A percentile compares a stretch with the other conserved stretches of the same genome.
These are phyloP conservation scores for Tyto alba DNA, from an alignment of 2,113 vertebrate species.

Conservation along the genomic window DNA sequence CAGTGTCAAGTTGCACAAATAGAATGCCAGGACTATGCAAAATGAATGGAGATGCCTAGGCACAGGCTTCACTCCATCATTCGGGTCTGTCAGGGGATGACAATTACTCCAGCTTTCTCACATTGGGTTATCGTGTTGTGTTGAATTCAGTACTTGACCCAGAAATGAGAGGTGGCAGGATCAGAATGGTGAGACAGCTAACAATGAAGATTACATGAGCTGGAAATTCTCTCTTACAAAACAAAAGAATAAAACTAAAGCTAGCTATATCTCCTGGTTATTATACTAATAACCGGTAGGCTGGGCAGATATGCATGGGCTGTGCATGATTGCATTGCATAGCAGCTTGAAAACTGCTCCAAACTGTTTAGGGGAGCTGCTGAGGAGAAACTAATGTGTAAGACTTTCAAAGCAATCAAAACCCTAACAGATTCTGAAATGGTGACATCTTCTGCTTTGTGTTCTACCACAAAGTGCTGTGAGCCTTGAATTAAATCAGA, in stretches of 20 bases:
- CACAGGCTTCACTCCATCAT: not conserved
- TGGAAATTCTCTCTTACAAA: not conserved
- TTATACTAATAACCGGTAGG: not conserved
- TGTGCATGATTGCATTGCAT: not conserved
- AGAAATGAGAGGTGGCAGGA: conserved; percentile 12
- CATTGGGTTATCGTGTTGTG: not conserved
- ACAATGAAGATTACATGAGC: not conserved
- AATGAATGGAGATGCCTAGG: not conserved
- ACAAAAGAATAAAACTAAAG: not conserved
- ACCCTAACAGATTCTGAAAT: not conserved
- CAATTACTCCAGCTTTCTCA: not conserved
- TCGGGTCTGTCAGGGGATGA: not conserved
- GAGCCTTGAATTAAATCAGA: not conserved
- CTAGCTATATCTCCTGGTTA: not conserved
- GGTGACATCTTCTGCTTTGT: not conserved
- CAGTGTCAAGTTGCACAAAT: not conserved
- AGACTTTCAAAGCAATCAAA: not conserved
- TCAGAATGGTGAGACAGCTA: not conserved
- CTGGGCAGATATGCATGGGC: not conserved
- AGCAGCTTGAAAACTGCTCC: not conserved
- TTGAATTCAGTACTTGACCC: not conserved
- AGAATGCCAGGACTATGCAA: not conserved
- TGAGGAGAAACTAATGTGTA: not conserved
- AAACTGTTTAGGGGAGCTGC: not conserved
- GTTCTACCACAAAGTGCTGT: not conserved